phyloP scores from a whole-genome alignment of 1,140 invertebrate genomes.

The Druon quercuslanigerum region DNA sequence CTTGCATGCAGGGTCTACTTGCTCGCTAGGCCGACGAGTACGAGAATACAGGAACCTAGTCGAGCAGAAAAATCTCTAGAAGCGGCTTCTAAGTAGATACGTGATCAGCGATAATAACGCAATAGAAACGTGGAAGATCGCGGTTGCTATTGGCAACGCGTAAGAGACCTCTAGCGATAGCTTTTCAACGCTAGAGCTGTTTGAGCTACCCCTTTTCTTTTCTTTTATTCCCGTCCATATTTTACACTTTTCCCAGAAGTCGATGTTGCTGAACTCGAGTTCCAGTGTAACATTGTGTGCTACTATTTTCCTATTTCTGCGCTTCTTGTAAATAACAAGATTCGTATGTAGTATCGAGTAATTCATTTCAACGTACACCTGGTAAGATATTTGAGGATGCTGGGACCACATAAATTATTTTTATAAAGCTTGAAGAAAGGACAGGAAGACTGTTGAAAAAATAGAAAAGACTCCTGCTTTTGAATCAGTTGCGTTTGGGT shows the following conservation, averaged over 20 bases:
- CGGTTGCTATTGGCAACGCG: conserved; percentile 39
- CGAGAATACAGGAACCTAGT: background rate
- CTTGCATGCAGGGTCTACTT: background rate
- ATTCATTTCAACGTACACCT: too few relatives aligned
- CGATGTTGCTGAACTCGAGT: background rate
- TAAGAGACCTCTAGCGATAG: background rate
- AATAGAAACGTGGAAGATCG: conserved; percentile 1
- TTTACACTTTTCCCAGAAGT: conserved; percentile 8
- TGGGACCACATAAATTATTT: background rate
- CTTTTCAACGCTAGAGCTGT: background rate
- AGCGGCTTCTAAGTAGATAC: conserved; percentile 73
- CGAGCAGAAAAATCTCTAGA: conserved; percentile 46
- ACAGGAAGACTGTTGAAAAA: background rate
- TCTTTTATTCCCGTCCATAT: background rate
- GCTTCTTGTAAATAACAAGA: background rate
- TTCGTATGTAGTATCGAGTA: too few relatives aligned
- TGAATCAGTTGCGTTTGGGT: background rate
- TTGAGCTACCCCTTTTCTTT: conserved; percentile 5
- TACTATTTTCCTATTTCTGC: background rate
- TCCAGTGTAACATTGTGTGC: too few relatives aligned
- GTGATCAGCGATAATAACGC: conserved; percentile 74
- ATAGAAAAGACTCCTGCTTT: background rate
- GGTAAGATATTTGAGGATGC: too few relatives aligned
- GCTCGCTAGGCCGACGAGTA: conserved; percentile 30
- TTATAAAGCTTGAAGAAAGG: background rate